Evolutionary conservation across 1,140 invertebrate genomes (phyloP), one percentile per base, ranked within the genome.

Genomic region (Pogonomyrmex barbatus): DNA sequence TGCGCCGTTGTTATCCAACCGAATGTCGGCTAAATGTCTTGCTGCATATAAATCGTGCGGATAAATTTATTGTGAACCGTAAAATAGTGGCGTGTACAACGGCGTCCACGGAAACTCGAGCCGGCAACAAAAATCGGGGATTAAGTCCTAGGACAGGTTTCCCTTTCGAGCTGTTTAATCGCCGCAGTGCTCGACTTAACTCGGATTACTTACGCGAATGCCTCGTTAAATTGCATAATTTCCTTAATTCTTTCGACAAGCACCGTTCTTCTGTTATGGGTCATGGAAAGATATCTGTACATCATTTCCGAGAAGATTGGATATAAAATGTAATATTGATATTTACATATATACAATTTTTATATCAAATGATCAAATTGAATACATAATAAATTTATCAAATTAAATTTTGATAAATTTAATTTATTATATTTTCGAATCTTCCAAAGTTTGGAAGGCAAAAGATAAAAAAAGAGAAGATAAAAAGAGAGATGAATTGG

Each of bases 141-240:
- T 83, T 83, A 83, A 73, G 33, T 81, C 30, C 24, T 71, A 45
- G 42, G 68, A 75, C 79, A 83, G 68, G 79, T 82, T 82, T 82
- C 68, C 30, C 79, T 83, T 70, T 83, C 77, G 62, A 71, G 42
- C 54, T 60, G 68, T 33, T 83, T 83, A 83, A 83, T 83, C 79
- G 79, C 56, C 56, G 68, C 54, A 54, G 54, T 54, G 79, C 36
- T 83, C 79, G 54, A 75, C 68, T 75, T 83, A 83, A 83, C 79
- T 83, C 45, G 68, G 68, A 83, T 83, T 83, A 83, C 68, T 83
- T 73, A 68, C 79, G 54, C 68, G 79, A 83, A 75, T 83, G 54
- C 68, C 12, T 83, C 45, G 79, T 75, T 83, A 83, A 83, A 83
- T 83, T 83, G 79, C 79, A 83, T 83, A 83, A 83, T 83, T 50